Conservation (phyloP, 2,113 vertebrate species). For the Oreotrochilus melanogaster region DNA sequence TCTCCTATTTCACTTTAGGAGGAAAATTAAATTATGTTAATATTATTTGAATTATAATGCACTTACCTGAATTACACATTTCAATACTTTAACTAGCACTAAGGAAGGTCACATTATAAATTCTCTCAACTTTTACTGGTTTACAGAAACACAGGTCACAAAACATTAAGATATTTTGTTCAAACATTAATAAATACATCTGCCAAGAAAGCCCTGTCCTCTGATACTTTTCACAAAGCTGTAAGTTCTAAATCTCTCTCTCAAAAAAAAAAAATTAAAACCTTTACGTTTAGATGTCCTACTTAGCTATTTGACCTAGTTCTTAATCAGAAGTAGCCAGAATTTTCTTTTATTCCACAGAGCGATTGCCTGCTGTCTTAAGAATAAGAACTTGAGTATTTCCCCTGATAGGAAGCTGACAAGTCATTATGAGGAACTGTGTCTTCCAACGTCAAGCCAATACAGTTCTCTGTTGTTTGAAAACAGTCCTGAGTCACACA, state of each 20-base stretch:
- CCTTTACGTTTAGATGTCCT: constrained; percentile 26
- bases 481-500: neutral
- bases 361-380: neutral
- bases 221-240: neutral
- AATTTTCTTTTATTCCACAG: constrained; percentile 38
- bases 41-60: neutral
- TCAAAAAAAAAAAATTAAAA: neutral
- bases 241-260: neutral
- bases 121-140: neutral
- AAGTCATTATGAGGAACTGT: constrained; percentile 7
- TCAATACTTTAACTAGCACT: neutral
- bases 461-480: neutral
- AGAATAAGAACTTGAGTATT: constrained; percentile 7
- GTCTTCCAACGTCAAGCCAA: neutral
- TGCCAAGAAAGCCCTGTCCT: neutral
- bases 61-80: neutral
- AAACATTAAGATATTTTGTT: neutral
- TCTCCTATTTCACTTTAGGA: neutral
- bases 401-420: constrained; percentile 36
- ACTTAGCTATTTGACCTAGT: constrained; percentile 67
- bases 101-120: neutral
- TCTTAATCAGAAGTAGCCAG: constrained; percentile 51
- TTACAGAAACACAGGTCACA: neutral
- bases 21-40: neutral
- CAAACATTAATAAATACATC: neutral